Percentiles rank a stretch among this genome's conserved stretches.
phyloP scores from a whole-genome alignment of 2,113 vertebrate species.

The Fulmarus glacialis region DNA sequence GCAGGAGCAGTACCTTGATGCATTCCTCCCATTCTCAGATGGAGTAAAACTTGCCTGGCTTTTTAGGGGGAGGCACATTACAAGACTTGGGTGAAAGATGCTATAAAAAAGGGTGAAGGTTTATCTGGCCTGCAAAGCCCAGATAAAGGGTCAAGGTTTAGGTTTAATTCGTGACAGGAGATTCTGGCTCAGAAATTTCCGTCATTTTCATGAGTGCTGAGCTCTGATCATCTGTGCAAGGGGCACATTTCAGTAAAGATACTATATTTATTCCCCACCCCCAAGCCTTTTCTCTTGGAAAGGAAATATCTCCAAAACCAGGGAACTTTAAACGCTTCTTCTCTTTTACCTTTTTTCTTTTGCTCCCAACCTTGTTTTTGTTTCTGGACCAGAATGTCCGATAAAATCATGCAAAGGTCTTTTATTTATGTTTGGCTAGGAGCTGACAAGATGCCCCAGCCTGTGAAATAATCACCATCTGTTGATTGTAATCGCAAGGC shows the following conservation, averaged over 20 bases:
- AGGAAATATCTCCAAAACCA: neutral
- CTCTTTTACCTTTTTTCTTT: neutral
- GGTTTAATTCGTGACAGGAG: neutral
- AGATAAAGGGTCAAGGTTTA: neutral
- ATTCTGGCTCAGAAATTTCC: neutral
- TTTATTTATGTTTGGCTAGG: conserved; percentile 55
- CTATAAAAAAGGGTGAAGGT: neutral
- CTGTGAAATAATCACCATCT: conserved; percentile 69
- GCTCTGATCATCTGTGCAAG: neutral
- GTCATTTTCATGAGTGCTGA: neutral
- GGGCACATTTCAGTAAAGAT: neutral
- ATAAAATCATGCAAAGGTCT: conserved; percentile 18
- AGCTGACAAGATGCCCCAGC: conserved; percentile 66
- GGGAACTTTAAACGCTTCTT: neutral
- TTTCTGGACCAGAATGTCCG: neutral
- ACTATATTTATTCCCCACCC: neutral
- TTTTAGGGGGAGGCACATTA: neutral
- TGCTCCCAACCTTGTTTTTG: neutral
- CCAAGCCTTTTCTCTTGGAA: neutral
- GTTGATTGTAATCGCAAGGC: conserved; percentile 61
- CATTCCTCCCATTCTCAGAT: neutral
- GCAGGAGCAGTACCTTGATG: neutral
- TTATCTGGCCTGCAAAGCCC: neutral
- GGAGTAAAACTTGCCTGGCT: neutral
- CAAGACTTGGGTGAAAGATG: neutral